These are phyloP conservation scores for Oryzias curvinotus DNA, from an alignment of 2,113 vertebrate genomes.

Conservation along the genomic window DNA sequence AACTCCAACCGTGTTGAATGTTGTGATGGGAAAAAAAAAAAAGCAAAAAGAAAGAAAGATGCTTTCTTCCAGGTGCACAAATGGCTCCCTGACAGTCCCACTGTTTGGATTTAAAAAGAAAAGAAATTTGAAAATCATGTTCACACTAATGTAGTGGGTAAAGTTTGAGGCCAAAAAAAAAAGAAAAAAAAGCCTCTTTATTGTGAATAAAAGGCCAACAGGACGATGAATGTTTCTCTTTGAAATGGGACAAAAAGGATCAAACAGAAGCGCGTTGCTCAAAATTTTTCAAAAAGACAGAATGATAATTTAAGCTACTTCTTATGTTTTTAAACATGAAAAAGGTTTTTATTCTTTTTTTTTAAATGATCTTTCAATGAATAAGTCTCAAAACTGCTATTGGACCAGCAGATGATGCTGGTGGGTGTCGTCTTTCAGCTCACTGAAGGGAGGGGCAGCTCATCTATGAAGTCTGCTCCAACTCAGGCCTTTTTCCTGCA, in stretches of 20 bases:
- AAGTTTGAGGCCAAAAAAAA: conserved; percentile 20
- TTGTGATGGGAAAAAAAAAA: conserved; percentile 7
- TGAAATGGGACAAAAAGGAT: conserved; percentile 55
- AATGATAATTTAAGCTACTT: conserved; percentile 36
- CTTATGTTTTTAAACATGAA: conserved; percentile 46
- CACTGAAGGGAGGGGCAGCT: conserved; percentile 36
- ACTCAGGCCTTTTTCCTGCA: conserved; percentile 17
- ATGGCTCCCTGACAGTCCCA: not conserved
- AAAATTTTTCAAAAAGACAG: conserved; percentile 40
- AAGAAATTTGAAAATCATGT: conserved; percentile 23
- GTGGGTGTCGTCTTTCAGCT: conserved; percentile 67
- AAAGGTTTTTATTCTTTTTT: conserved; percentile 32
- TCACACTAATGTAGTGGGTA: conserved; percentile 74
- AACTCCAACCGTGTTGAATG: not conserved
- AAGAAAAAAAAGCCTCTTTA: not conserved
- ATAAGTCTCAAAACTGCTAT: conserved; percentile 55
- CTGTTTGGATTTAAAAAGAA: conserved; percentile 16
- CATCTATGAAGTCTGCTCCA: conserved; percentile 20
- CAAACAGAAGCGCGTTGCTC: conserved; percentile 35
- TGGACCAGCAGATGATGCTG: conserved; percentile 68
- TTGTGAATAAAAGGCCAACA: not conserved
- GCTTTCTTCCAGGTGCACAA: not conserved
- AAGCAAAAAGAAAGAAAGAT: not conserved
- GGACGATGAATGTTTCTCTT: too few species aligned
- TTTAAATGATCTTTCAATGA: conserved; percentile 38